Percentiles rank a stretch among this genome's conserved stretches.
These are phyloP conservation scores for Laticauda colubrina DNA, from an alignment of 2,113 vertebrate genomes.

Conservation along the genomic window DNA sequence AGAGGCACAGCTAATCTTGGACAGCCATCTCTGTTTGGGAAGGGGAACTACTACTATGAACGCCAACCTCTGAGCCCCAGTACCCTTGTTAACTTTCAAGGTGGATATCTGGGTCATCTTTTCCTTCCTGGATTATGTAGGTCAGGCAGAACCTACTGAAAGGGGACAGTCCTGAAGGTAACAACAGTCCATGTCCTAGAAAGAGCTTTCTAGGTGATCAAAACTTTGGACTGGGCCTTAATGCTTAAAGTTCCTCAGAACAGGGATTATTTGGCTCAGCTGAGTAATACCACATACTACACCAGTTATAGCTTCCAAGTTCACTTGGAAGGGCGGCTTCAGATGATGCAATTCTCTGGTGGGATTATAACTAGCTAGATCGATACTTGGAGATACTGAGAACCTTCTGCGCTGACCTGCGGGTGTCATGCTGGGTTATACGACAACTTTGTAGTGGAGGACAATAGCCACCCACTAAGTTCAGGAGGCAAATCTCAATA, in stretches of 20 bases:
- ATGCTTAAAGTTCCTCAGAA: neutral
- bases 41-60: neutral
- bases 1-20: neutral
- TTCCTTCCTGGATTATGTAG: neutral
- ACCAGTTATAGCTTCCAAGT: neutral
- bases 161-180: neutral
- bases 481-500: neutral
- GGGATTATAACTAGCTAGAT: neutral
- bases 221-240: neutral
- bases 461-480: neutral
- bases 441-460: neutral
- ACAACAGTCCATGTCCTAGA: neutral
- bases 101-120: neutral
- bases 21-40: neutral
- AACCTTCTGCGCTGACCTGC: neutral
- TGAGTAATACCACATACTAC: neutral
- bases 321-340: neutral
- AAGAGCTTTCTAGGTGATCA: neutral
- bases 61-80: neutral
- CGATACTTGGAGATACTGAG: neutral
- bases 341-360: neutral
- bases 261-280: neutral
- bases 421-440: neutral
- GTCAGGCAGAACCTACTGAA: neutral
- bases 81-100: neutral